Evolutionary conservation across 2,797 vertebrate genomes (phyloP).

Genomic region (Benthosema pterotum): DNA sequence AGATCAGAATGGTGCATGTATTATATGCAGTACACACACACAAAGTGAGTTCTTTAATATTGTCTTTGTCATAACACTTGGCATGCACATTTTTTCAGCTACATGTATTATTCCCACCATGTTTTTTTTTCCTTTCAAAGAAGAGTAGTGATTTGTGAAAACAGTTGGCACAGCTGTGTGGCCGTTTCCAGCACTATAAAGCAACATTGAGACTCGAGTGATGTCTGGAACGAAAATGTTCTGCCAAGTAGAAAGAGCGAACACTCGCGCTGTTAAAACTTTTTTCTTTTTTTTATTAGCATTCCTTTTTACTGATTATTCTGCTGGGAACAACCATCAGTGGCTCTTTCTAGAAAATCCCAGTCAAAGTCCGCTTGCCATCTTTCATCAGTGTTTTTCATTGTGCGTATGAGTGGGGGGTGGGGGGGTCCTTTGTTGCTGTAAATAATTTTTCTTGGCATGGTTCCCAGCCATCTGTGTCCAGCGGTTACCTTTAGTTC

Average conservation of each 20-base stretch:
- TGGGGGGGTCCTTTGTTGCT: not conserved
- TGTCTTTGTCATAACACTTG: no score
- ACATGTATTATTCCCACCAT: slow-evolving; percentile 55
- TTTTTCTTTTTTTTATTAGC: slow-evolving; percentile 31
- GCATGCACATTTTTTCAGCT: not conserved
- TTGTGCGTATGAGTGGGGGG: no score
- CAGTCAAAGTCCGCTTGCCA: slow-evolving; percentile 1
- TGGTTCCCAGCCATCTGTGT: not conserved
- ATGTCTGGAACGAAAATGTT: slow-evolving; percentile 30
- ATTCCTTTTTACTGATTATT: slow-evolving; percentile 30
- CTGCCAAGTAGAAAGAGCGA: slow-evolving; percentile 38
- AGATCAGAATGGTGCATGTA: slow-evolving; percentile 17
- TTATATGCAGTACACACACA: not conserved
- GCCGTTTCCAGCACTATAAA: slow-evolving; percentile 34
- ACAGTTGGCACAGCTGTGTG: slow-evolving; percentile 41
- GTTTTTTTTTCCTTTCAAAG: slow-evolving; percentile 58
- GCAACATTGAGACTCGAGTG: slow-evolving; percentile 32
- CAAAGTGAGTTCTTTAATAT: no score
- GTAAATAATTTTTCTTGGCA: not conserved
- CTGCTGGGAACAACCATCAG: slow-evolving; percentile 18
- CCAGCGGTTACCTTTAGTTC: not conserved
- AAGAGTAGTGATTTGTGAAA: slow-evolving; percentile 54
- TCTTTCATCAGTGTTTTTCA: slow-evolving; percentile 5
- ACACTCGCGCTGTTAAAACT: slow-evolving; percentile 45
- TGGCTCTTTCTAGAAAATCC: not conserved